Evolutionary conservation across 2,113 vertebrate species (phyloP).

Genomic region (Acanthochromis polyacanthus): DNA sequence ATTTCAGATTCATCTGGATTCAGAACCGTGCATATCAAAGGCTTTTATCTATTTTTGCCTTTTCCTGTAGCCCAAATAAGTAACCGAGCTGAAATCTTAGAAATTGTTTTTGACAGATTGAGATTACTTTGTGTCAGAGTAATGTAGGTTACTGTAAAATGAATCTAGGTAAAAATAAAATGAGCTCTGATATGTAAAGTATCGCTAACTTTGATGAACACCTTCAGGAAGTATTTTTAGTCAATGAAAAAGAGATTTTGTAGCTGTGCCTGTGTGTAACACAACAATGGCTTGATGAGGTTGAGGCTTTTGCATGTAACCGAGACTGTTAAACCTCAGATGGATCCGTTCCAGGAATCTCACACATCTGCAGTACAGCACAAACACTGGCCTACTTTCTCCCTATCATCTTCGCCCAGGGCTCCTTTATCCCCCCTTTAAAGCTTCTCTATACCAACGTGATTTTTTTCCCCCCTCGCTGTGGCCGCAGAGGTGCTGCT

Average conservation of each 20-base stretch:
- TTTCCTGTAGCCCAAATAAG: slow-evolving; percentile 43
- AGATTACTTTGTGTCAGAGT: slow-evolving; percentile 55
- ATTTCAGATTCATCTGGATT: slow-evolving; percentile 28
- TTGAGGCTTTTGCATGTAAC: slow-evolving; percentile 40
- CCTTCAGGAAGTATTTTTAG: slow-evolving; percentile 40
- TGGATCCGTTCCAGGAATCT: slow-evolving; percentile 66
- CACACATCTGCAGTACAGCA: slow-evolving; percentile 57
- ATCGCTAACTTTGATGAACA: slow-evolving; percentile 13
- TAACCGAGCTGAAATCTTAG: neutral
- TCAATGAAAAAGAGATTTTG: neutral
- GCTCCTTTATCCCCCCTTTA: slow-evolving; percentile 57
- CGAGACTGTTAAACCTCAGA: slow-evolving; percentile 40
- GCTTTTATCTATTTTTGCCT: slow-evolving; percentile 68
- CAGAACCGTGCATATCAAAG: slow-evolving; percentile 43
- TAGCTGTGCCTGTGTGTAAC: neutral
- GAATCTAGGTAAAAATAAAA: slow-evolving; percentile 6
- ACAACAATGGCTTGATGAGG: slow-evolving; percentile 32
- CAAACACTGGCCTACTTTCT: slow-evolving; percentile 78
- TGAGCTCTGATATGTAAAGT: neutral
- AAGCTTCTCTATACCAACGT: slow-evolving; percentile 39
- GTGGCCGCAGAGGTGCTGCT: slow-evolving; percentile 21
- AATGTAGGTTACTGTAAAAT: slow-evolving; percentile 28
- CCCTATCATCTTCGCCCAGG: slow-evolving; percentile 58
- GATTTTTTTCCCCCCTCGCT: slow-evolving; percentile 6
- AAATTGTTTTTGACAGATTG: slow-evolving; percentile 61